Evolutionary conservation across 2,113 vertebrate genomes (phyloP).

Genomic region (Pluvialis apricaria): DNA sequence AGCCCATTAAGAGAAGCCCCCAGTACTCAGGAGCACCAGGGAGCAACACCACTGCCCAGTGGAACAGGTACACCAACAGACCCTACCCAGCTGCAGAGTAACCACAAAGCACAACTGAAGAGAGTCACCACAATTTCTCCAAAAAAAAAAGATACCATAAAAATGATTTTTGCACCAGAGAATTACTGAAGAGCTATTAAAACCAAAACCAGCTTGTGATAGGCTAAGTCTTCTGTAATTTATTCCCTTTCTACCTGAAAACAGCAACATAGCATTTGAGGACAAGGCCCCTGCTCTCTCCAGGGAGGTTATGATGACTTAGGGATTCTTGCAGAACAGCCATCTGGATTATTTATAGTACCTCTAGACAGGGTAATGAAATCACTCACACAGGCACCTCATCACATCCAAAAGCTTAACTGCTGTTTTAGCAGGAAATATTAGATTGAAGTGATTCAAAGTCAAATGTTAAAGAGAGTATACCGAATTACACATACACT

Average conservation of each 20-base stretch:
- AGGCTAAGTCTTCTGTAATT: neutral
- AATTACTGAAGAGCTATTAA: neutral
- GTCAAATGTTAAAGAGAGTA: neutral
- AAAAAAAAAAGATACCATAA: neutral
- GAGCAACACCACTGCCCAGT: neutral
- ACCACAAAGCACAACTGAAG: neutral
- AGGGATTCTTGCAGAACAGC: slow-evolving; percentile 36
- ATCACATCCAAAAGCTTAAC: neutral
- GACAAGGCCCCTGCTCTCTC: neutral
- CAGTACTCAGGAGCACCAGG: neutral
- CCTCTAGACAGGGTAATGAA: neutral
- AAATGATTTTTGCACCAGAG: rapidly evolving
- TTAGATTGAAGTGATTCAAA: neutral
- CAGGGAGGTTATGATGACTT: slow-evolving; percentile 36
- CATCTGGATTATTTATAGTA: slow-evolving; percentile 35
- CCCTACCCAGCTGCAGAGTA: rapidly evolving
- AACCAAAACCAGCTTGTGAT: rapidly evolving
- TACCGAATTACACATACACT: rapidly evolving
- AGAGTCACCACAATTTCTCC: rapidly evolving
- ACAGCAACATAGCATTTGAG: neutral
- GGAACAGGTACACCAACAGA: neutral
- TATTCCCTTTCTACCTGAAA: neutral
- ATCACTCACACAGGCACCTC: neutral
- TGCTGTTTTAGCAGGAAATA: neutral
- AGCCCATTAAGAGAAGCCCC: neutral